phyloP scores from a whole-genome alignment of 2,888 invertebrate genomes.

The Autographa gamma region DNA sequence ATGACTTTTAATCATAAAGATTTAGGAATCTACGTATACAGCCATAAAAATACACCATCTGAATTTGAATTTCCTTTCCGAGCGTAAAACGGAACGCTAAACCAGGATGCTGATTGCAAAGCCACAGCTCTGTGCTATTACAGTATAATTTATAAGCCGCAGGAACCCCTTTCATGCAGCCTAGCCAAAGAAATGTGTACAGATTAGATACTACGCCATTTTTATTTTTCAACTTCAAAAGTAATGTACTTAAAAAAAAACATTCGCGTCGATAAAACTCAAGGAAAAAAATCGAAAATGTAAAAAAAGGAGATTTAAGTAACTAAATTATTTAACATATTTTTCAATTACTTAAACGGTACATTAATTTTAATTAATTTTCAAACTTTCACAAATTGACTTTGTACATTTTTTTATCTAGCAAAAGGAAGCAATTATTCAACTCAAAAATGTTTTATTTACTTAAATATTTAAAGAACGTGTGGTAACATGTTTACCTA shows the following conservation, averaged over 20 bases:
- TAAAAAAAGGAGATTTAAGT: too few species aligned
- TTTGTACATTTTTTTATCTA: neutral
- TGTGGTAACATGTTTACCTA: conserved; percentile 8
- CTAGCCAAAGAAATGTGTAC: neutral
- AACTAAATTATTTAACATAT: too few species aligned
- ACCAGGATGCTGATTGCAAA: conserved; percentile 22
- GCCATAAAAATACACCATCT: conserved; percentile 23
- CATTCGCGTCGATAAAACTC: too few species aligned
- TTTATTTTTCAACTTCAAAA: neutral
- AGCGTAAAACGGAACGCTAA: conserved; percentile 30
- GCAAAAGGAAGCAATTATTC: neutral
- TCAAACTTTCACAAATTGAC: neutral
- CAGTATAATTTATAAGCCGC: conserved; percentile 11
- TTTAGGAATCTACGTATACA: neutral
- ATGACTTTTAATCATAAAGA: neutral
- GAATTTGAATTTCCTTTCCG: conserved; percentile 34
- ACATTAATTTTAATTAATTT: neutral
- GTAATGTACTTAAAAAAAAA: too few species aligned
- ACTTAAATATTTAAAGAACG: neutral
- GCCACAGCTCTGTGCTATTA: conserved; percentile 17
- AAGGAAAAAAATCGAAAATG: too few species aligned
- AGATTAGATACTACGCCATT: neutral
- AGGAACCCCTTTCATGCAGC: conserved; percentile 10
- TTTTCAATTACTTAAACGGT: too few species aligned
- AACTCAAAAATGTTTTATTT: neutral